These are phyloP conservation scores for Neodiprion lecontei DNA, from an alignment of 1,140 invertebrate genomes.

Conservation along the genomic window DNA sequence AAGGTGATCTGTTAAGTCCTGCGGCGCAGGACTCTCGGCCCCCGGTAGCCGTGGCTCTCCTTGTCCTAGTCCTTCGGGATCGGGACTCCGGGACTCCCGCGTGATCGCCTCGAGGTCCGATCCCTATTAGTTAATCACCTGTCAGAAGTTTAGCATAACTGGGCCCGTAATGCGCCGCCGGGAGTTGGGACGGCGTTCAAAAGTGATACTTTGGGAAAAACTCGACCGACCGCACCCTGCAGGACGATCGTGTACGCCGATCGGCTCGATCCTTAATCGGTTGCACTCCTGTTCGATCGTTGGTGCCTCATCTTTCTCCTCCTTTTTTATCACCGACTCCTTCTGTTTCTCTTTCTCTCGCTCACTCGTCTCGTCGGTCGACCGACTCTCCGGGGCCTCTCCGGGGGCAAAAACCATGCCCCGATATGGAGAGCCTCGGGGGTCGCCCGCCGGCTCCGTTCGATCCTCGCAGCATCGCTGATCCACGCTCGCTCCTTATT, in stretches of 20 bases:
- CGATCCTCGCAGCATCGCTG: background rate
- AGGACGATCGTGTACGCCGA: conserved; percentile 13
- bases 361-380: conserved; percentile 25
- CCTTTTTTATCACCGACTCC: conserved; percentile 6
- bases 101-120: no score
- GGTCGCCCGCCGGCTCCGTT: conserved; percentile 32
- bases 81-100: background rate
- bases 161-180: conserved; percentile 29
- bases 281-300: conserved; percentile 33
- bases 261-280: conserved; percentile 38
- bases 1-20: background rate
- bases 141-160: conserved; percentile 40
- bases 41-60: background rate
- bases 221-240: conserved; percentile 16
- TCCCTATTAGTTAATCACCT: conserved; percentile 3
- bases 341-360: conserved; percentile 18
- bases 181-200: conserved; percentile 24
- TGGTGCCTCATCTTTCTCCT: background rate
- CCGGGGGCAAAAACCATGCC: conserved; percentile 42
- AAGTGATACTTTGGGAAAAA: conserved; percentile 32
- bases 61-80: background rate
- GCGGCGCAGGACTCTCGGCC: background rate
- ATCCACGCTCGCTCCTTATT: conserved; percentile 40
- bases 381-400: conserved; percentile 33
- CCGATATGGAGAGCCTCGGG: conserved; percentile 46